phyloP scores from a whole-genome alignment of 2,113 vertebrate genomes.

The Cochlearius cochlearius region DNA sequence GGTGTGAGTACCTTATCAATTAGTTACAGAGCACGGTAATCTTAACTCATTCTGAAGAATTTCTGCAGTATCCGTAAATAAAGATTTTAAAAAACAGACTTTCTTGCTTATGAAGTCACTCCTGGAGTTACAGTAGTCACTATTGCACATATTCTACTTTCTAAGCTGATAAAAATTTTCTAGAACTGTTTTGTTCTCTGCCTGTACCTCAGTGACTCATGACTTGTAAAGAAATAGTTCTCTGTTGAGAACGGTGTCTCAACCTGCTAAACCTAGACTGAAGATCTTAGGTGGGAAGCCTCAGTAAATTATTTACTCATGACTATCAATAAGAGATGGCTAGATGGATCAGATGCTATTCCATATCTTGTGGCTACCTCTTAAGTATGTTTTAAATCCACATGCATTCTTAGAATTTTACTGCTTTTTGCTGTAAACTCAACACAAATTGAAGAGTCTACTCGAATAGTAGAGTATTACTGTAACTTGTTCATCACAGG shows the following conservation, averaged over 20 bases:
- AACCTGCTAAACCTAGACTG: background rate
- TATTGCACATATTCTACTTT: background rate
- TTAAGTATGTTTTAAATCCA: background rate
- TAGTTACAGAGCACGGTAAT: background rate
- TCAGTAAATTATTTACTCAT: background rate
- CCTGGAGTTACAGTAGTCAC: background rate
- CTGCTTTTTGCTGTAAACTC: background rate
- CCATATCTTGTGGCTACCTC: background rate
- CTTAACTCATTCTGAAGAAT: background rate
- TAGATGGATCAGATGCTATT: background rate
- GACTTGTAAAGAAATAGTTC: background rate
- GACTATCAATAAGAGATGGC: background rate
- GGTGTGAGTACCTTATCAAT: background rate
- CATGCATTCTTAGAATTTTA: background rate
- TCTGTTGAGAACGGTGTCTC: background rate
- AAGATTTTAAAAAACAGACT: background rate
- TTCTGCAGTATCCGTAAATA: conserved; percentile 23
- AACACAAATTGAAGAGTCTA: background rate
- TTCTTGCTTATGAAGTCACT: background rate
- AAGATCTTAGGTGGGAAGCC: background rate
- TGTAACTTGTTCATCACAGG: background rate
- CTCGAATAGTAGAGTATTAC: background rate
- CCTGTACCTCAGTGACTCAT: background rate
- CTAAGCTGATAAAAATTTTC: background rate
- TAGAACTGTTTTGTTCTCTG: conserved; percentile 12